phyloP scores from a whole-genome alignment of 35 echinoderm and acorn worm species.

The Patiria miniata region DNA sequence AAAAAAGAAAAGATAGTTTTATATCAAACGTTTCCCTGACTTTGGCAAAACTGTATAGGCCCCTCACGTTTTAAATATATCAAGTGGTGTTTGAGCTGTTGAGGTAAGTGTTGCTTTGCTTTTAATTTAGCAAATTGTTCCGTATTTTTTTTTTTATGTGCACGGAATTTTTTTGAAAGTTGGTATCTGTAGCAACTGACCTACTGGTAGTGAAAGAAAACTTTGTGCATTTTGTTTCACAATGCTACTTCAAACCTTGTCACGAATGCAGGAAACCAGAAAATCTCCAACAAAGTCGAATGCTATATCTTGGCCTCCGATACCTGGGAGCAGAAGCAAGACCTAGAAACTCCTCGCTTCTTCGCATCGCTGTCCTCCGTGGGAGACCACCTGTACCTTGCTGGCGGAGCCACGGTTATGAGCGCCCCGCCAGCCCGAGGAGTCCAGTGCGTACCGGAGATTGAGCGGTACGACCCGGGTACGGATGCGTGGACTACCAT shows the following conservation, averaged over 20 bases:
- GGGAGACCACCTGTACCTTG: constrained; percentile 75
- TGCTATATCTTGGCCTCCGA: constrained; percentile 50
- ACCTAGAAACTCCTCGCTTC: constrained; percentile 72
- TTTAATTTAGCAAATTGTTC: too few species aligned
- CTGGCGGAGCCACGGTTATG: constrained; percentile 84
- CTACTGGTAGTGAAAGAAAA: too few species aligned
- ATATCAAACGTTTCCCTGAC: too few species aligned
- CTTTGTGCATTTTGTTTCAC: background rate
- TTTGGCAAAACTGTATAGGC: too few species aligned
- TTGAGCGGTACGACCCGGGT: constrained; percentile 71
- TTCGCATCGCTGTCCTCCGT: constrained; percentile 69
- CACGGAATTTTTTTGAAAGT: too few species aligned
- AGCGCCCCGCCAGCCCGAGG: constrained; percentile 18
- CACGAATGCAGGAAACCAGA: constrained; percentile 62
- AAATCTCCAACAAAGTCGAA: constrained; percentile 87
- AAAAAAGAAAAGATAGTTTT: too few species aligned
- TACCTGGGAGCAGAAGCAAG: constrained; percentile 56
- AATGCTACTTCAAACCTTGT: background rate
- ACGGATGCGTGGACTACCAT: constrained; percentile 79
- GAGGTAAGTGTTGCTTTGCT: too few species aligned
- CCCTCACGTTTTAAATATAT: too few species aligned
- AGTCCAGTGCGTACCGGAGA: constrained; percentile 64
- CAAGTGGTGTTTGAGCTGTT: too few species aligned
- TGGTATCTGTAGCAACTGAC: too few species aligned
- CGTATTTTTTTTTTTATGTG: too few species aligned